Evolutionary conservation across 2,797 vertebrate genomes (phyloP), one percentile per base, ranked within the genome.

Genomic region (Lacerta agilis): DNA sequence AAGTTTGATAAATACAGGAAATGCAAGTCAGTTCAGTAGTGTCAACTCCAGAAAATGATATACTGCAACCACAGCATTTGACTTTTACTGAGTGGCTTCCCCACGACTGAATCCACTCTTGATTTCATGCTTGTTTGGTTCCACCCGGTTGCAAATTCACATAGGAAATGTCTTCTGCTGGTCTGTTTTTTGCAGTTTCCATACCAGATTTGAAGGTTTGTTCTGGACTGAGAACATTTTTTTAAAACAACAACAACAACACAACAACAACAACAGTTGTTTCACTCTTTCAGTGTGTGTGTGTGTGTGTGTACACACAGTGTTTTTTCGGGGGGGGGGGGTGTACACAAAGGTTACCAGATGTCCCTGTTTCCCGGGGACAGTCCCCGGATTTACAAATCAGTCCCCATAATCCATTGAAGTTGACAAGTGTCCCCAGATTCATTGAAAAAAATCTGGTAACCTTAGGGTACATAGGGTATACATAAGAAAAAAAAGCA

Each of bases 171-270:
- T 11, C 41, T 67, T 64, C 77, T 72, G 17, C 66, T 81, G 25
- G 61, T 88, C 87, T 6, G 17, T 4, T 33, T 88, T 85, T 41
- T 8, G 76, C 73, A 75, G 43, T 29, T 81, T 45, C 17, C 85
- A 55, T 41, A 43, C 61, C 83, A 61, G n/a, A 20, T 84, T 71
- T 79, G 87, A 82, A 86, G 75, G 58, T 87, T 89, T 77, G 82
- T 92, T 86, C 86, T 93, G 92, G 91, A 78, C 86, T 4, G 18
- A 83, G 90, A 93, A 94, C 78, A 82, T 85, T 87, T 91, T 66
- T 27, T 33, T 1, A 33, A 33, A n/a, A n/a, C n/a, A n/a, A n/a
- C n/a, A n/a, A n/a, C n/a, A n/a, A 33, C 33, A 33, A 33, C 33
- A 33, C 33, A 0, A 2, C 61, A 87, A 87, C 94, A 94, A 93